Evolutionary conservation across 2,888 invertebrate genomes (phyloP).

Genomic region (Latheticus oryzae): DNA sequence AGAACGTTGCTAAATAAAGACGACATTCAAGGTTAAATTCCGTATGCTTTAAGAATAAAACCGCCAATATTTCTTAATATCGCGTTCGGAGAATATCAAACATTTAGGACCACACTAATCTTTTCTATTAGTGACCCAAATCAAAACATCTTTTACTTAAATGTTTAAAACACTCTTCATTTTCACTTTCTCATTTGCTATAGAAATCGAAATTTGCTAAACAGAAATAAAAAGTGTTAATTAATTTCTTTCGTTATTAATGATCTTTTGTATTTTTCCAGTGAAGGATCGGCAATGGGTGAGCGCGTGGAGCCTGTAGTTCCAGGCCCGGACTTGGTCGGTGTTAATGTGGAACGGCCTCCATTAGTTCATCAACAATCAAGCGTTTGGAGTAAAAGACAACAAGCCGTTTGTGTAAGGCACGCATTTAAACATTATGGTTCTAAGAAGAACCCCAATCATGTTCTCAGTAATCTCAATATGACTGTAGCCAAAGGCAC

Average conservation of each 20-base stretch:
- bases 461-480: constrained; percentile 88
- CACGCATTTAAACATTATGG: constrained; percentile 93
- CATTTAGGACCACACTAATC: too few species aligned
- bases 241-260: too few species aligned
- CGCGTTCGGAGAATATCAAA: constrained; percentile 9
- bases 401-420: constrained; percentile 88
- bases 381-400: constrained; percentile 75
- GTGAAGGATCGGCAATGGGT: constrained; percentile 64
- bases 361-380: constrained; percentile 64
- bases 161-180: too few species aligned
- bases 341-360: constrained; percentile 61
- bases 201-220: too few species aligned
- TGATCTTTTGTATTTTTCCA: constrained; percentile 56
- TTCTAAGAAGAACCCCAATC: constrained; percentile 86
- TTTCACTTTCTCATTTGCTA: constrained; percentile 1
- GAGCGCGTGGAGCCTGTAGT: constrained; percentile 61
- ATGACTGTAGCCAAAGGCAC: constrained; percentile 95
- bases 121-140: background rate
- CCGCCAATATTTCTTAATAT: constrained; percentile 9
- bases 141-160: too few species aligned
- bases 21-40: constrained; percentile 48
- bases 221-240: too few species aligned
- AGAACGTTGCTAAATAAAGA: constrained; percentile 44
- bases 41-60: constrained; percentile 46
- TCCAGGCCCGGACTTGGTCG: constrained; percentile 63